phyloP scores from a whole-genome alignment of 2,888 invertebrate genomes.

The Calameuta pallipes region DNA sequence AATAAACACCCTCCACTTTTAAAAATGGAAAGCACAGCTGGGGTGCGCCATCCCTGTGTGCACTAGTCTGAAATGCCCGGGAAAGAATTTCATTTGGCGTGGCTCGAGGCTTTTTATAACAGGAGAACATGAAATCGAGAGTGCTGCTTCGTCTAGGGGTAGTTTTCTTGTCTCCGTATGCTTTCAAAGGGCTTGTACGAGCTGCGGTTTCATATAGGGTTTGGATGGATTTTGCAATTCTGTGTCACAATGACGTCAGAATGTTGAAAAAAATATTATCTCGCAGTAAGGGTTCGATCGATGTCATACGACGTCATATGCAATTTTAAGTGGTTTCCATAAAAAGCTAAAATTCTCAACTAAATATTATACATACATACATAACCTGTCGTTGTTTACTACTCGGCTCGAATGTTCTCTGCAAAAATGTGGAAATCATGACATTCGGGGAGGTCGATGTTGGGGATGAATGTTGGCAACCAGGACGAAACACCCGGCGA shows the following conservation, averaged over 20 bases:
- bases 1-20: neutral
- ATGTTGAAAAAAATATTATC: neutral
- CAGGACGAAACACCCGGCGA: conserved; percentile 43
- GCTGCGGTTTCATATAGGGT: neutral
- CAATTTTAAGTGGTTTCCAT: neutral
- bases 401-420: neutral
- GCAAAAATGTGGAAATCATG: neutral
- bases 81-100: conserved; percentile 4
- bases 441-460: neutral
- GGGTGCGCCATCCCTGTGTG: neutral
- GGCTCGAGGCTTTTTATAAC: conserved; percentile 20
- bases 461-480: conserved; percentile 43
- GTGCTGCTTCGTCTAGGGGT: neutral
- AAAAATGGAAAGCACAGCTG: neutral
- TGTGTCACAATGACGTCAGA: neutral
- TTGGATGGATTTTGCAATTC: neutral
- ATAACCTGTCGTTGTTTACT: too few relatives aligned
- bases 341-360: neutral
- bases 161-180: neutral
- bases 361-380: too few relatives aligned
- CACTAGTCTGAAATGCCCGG: neutral
- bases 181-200: neutral
- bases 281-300: neutral
- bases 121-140: conserved; percentile 13
- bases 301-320: neutral